Evolutionary conservation across 2,797 vertebrate species (phyloP).

Genomic region (Rhinoraja longicauda): DNA sequence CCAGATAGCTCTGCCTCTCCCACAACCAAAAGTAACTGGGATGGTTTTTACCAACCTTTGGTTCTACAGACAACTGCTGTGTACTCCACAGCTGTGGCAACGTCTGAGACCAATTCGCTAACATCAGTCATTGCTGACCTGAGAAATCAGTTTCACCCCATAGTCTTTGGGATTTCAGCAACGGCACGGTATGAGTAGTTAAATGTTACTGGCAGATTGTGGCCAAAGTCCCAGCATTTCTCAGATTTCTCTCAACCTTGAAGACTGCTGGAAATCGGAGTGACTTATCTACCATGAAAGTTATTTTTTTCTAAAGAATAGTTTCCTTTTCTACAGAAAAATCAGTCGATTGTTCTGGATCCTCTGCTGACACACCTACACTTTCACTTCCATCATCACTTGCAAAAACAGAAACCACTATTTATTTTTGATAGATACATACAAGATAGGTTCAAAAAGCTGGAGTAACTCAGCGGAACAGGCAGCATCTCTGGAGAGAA

Average conservation of each 20-base stretch:
- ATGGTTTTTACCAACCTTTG: not conserved
- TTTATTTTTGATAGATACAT: not conserved
- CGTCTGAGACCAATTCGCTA: not conserved
- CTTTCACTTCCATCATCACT: constrained; percentile 11
- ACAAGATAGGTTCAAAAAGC: too few relatives aligned
- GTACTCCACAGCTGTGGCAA: not conserved
- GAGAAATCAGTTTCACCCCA: not conserved
- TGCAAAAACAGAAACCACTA: not conserved
- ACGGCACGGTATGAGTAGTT: not conserved
- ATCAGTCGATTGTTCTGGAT: not conserved
- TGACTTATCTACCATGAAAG: not conserved
- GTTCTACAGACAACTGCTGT: not conserved
- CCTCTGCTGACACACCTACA: not conserved
- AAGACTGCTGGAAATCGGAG: not conserved
- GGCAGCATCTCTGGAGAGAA: too few relatives aligned
- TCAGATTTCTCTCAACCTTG: not conserved
- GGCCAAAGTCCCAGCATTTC: not conserved
- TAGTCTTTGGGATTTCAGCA: not conserved
- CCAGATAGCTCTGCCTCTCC: too few relatives aligned
- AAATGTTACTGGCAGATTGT: not conserved
- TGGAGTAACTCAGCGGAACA: too few relatives aligned
- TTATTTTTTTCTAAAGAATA: not conserved
- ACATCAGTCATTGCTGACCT: not conserved
- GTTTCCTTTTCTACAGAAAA: not conserved
- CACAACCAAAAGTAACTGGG: not conserved